These are phyloP conservation scores for Pangasius krempfi DNA, from an alignment of 2,797 vertebrate species.

Conservation along the genomic window DNA sequence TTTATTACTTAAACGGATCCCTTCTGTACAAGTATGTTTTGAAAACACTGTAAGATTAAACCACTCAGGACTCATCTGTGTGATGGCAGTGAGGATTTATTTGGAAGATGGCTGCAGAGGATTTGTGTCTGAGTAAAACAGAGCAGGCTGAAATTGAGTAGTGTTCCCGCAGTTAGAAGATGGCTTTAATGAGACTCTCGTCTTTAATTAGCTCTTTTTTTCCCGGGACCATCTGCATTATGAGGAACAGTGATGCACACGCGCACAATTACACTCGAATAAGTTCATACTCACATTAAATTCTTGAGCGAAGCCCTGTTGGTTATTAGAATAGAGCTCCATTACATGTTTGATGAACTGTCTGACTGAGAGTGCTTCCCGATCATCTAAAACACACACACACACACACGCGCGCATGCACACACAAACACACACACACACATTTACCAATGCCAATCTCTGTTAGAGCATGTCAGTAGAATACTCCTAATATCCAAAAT, in stretches of 20 bases:
- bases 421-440: conserved; percentile 13
- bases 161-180: conserved; percentile 82
- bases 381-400: conserved; percentile 85
- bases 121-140: conserved; percentile 65
- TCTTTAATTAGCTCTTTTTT: conserved; percentile 58
- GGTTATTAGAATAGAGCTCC: conserved; percentile 95
- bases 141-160: conserved; percentile 81
- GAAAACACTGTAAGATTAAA: conserved; percentile 17
- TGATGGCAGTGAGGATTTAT: neutral
- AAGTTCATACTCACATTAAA: conserved; percentile 77
- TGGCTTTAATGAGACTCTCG: conserved; percentile 74
- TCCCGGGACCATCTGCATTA: conserved; percentile 71
- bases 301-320: conserved; percentile 94
- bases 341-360: conserved; percentile 95
- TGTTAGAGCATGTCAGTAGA: neutral
- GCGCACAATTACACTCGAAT: conserved; percentile 23
- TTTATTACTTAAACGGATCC: conserved; percentile 26
- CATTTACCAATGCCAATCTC: neutral
- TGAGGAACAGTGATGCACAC: conserved; percentile 41
- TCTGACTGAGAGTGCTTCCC: conserved; percentile 94
- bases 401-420: conserved; percentile 6
- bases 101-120: conserved; percentile 22
- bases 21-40: conserved; percentile 23
- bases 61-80: conserved; percentile 9
- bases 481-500: neutral